phyloP scores from a whole-genome alignment of 2,113 vertebrate genomes.

The Rhodinocichla rosea region DNA sequence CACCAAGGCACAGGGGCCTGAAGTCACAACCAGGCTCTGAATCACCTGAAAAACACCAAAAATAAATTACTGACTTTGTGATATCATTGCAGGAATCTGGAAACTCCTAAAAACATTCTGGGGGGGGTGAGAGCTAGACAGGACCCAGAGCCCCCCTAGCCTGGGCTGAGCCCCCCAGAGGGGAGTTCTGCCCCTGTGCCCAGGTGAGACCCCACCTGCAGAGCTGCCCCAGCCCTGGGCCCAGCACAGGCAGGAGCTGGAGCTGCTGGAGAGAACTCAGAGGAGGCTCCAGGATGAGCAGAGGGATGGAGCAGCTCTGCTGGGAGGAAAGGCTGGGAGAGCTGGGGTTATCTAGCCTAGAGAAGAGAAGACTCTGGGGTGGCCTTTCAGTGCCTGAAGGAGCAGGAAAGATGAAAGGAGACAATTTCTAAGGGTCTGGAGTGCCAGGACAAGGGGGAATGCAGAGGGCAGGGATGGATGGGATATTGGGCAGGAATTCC shows the following conservation, averaged over 20 bases:
- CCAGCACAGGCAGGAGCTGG: neutral
- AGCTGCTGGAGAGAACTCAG: neutral
- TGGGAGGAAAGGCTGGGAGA: neutral
- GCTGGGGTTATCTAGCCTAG: neutral
- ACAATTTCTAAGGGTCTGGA: neutral
- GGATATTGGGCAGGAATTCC: neutral
- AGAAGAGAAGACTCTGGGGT: neutral
- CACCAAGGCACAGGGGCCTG: neutral
- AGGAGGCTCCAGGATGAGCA: neutral
- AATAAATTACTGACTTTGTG: neutral
- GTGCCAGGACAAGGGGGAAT: neutral
- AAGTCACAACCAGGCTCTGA: neutral
- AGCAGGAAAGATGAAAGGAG: neutral
- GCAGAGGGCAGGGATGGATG: neutral
- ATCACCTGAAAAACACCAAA: neutral
- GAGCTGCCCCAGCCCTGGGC: neutral
- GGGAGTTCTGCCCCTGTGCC: neutral
- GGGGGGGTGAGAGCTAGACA: neutral
- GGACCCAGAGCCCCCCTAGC: neutral
- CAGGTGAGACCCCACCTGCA: neutral
- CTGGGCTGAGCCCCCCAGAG: neutral
- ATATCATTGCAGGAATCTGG: too few species aligned
- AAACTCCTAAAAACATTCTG: neutral
- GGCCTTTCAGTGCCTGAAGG: neutral
- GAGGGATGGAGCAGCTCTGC: neutral